Base-by-base conservation (phyloP, 2,113 vertebrate genomes). In the Myanophis thanlyinensis region DNA sequence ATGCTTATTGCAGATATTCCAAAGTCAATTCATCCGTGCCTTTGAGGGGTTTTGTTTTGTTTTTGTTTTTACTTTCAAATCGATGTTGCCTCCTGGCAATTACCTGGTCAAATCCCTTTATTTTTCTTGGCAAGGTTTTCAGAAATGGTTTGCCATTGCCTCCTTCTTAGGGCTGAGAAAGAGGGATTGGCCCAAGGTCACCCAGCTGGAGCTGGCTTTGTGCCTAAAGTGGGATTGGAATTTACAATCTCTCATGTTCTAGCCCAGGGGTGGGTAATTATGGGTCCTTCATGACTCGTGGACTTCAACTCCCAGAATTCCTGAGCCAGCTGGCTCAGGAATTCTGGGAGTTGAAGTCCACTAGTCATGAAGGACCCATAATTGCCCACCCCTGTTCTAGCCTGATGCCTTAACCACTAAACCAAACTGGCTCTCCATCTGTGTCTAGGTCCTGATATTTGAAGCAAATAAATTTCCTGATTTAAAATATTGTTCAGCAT, bases 401-500 rank as follows among this genome's bases (percentile, higher is more conserved):
- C 35, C 12, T n/a, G 62, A 11, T 67, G 30, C 62, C 67, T 80
- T 80, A 40, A 40, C 35, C 35, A 44, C 73, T 80, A 80, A 40
- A 80, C 73, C 35, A 44, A 80, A 44, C 73, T 44, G 35, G 35
- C 35, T 80, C 35, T 40, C 67, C 35, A 80, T 40, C 35, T 80
- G 35, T 80, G 73, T 44, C 73, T 80, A 80, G 35, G 18, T 5
- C 91, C 92, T 25, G 93, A 25, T 96, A 93, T 95, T 93, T 54
- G n/a, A 87, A 96, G 54, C 18, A 91, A 87, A 93, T 93, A 27
- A 89, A 20, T 95, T 96, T 46, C 5, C 53, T 5, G 89, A 47
- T 96, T 96, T 30, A 91, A 90, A 67, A 92, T 95, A 44, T 35
- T 87, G 91, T 95, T 91, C 73, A 89, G 30, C 59, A 52, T 49